These are phyloP conservation scores for Hippocampus barbouri DNA, from an alignment of 2,113 vertebrate species.

Conservation along the genomic window DNA sequence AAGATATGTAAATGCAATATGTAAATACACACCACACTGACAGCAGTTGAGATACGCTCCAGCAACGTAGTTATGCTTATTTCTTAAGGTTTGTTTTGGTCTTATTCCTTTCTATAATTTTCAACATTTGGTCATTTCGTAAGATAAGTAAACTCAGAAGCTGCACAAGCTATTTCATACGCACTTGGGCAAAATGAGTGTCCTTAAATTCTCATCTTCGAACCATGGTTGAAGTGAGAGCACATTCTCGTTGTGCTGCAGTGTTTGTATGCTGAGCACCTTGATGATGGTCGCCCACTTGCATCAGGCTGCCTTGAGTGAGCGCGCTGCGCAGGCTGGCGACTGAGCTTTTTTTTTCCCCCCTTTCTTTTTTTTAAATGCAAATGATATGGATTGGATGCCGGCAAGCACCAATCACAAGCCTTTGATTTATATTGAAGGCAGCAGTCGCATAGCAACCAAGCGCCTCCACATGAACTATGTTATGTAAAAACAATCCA, in stretches of 20 bases:
- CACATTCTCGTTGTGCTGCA: not conserved
- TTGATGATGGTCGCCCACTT: slow-evolving; percentile 1
- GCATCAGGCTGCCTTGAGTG: not conserved
- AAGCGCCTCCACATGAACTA: not conserved
- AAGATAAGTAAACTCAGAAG: not conserved
- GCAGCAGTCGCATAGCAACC: slow-evolving; percentile 68
- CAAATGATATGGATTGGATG: slow-evolving; percentile 57
- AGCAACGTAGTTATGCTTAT: not conserved
- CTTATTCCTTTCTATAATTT: not conserved
- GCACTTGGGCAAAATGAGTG: not conserved
- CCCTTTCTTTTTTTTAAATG: slow-evolving; percentile 42
- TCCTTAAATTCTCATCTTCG: not conserved
- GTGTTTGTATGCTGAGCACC: slow-evolving; percentile 11
- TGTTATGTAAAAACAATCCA: slow-evolving; percentile 2
- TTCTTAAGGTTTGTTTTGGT: not conserved
- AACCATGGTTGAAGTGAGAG: not conserved
- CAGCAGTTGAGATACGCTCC: not conserved
- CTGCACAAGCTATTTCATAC: not conserved
- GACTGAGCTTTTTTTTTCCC: not conserved
- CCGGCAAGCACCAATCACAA: slow-evolving; percentile 54
- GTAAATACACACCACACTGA: too few species aligned
- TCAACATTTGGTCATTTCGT: not conserved
- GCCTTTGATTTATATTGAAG: slow-evolving; percentile 62
- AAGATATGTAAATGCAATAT: too few species aligned
- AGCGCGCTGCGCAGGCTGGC: not conserved